A percentile compares a stretch with the other conserved stretches of the same genome.
phyloP scores from a whole-genome alignment of 2,113 vertebrate species.

The Salminus brasiliensis region DNA sequence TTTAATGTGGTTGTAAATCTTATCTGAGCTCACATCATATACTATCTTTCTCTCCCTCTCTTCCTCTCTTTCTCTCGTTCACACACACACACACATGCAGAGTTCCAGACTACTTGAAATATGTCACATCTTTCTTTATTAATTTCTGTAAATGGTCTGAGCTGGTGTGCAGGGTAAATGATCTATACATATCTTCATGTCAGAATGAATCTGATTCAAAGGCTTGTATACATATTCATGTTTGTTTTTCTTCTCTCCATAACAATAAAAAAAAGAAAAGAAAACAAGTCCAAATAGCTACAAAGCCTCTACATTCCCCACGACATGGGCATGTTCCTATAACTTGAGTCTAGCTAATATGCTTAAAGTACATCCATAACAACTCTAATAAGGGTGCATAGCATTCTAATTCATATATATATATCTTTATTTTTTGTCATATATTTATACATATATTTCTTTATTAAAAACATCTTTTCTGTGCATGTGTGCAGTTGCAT shows the following conservation, averaged over 20 bases:
- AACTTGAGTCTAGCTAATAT: conserved; percentile 69
- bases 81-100: too few relatives aligned
- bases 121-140: conserved; percentile 83
- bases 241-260: conserved; percentile 70
- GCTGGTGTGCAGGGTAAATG: conserved; percentile 84
- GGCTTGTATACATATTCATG: conserved; percentile 77
- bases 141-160: conserved; percentile 80
- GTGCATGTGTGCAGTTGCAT: conserved; percentile 86
- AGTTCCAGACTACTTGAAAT: conserved; percentile 34
- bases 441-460: conserved; percentile 82
- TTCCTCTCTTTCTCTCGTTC: too few relatives aligned
- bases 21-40: too few relatives aligned
- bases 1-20: too few relatives aligned
- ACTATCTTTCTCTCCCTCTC: too few relatives aligned
- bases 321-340: conserved; percentile 71
- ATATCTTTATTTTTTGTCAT: conserved; percentile 65
- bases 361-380: conserved; percentile 83
- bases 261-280: conserved; percentile 78
- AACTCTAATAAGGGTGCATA: conserved; percentile 84
- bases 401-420: conserved; percentile 83
- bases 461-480: conserved; percentile 82
- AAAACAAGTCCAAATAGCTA: conserved; percentile 79
- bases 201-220: conserved; percentile 77
- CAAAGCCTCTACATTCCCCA: conserved; percentile 80
- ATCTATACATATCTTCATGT: conserved; percentile 80